Conservation (phyloP, 2,888 invertebrate genomes). For the Cryptosula pallasiana region DNA sequence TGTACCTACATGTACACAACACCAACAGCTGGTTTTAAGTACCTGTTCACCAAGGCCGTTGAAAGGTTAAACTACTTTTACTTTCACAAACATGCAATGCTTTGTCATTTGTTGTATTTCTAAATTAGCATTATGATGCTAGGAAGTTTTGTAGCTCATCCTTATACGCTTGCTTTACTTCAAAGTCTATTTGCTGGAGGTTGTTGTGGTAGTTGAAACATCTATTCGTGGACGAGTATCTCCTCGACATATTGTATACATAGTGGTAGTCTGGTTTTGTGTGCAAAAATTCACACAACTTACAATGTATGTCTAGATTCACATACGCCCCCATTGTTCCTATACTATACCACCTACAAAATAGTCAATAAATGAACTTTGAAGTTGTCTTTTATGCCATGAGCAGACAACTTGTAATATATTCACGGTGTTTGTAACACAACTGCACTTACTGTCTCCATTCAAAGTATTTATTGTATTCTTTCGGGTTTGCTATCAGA, state of each 20-base stretch:
- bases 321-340: not conserved
- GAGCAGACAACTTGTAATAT: too few relatives aligned
- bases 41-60: too few relatives aligned
- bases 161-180: not conserved
- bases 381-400: too few relatives aligned
- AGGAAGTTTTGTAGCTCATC: not conserved
- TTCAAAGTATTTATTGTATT: not conserved
- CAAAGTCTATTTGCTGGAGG: slow-evolving; percentile 7
- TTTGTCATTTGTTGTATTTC: too few relatives aligned
- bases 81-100: too few relatives aligned
- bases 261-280: not conserved
- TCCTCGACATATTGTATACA: not conserved
- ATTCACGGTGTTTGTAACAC: too few relatives aligned
- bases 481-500: not conserved
- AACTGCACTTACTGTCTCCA: not conserved
- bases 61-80: too few relatives aligned
- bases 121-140: not conserved
- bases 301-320: not conserved
- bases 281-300: not conserved
- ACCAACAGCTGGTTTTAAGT: too few relatives aligned
- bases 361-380: too few relatives aligned
- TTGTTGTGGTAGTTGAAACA: slow-evolving; percentile 4
- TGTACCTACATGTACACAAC: too few relatives aligned
- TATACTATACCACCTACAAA: not conserved
- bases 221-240: not conserved